These are phyloP conservation scores for Clavelina lepadiformis DNA, from an alignment of 23 tunicate genomes.

Conservation along the genomic window DNA sequence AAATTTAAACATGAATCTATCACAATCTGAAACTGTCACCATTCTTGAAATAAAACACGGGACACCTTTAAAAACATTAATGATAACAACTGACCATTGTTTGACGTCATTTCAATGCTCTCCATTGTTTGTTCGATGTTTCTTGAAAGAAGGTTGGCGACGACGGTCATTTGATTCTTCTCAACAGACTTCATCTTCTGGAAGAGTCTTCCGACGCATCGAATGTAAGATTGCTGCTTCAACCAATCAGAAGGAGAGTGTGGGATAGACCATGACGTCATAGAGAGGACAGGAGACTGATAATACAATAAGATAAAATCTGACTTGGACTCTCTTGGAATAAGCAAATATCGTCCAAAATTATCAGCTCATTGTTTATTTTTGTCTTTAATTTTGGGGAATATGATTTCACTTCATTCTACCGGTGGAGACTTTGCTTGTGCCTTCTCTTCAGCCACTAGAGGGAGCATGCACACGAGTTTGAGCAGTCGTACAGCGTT, in stretches of 20 bases:
- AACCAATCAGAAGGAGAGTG: conserved; percentile 25
- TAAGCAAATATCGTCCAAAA: too few relatives aligned
- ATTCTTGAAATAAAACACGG: background rate
- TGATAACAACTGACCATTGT: conserved; percentile 18
- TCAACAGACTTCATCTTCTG: conserved; percentile 32
- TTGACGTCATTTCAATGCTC: conserved; percentile 35
- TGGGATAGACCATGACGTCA: background rate
- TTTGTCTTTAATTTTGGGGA: too few relatives aligned
- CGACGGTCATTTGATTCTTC: background rate
- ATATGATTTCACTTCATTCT: too few relatives aligned
- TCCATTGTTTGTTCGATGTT: conserved; percentile 29
- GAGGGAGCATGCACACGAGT: conserved; percentile 49
- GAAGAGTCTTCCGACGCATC: conserved; percentile 46
- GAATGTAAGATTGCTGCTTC: conserved; percentile 50
- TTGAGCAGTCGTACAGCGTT: conserved; percentile 52
- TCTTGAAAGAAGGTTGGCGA: conserved; percentile 10
- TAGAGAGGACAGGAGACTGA: background rate
- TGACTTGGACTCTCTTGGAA: too few relatives aligned
- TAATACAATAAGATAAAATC: too few relatives aligned
- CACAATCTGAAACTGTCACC: background rate
- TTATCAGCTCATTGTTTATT: too few relatives aligned
- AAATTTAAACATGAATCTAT: background rate
- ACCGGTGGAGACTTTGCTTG: background rate
- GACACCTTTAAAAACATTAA: background rate
- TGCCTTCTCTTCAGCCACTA: conserved; percentile 40